Conservation (phyloP, 2,888 invertebrate species). For the Pandemis corylana region DNA sequence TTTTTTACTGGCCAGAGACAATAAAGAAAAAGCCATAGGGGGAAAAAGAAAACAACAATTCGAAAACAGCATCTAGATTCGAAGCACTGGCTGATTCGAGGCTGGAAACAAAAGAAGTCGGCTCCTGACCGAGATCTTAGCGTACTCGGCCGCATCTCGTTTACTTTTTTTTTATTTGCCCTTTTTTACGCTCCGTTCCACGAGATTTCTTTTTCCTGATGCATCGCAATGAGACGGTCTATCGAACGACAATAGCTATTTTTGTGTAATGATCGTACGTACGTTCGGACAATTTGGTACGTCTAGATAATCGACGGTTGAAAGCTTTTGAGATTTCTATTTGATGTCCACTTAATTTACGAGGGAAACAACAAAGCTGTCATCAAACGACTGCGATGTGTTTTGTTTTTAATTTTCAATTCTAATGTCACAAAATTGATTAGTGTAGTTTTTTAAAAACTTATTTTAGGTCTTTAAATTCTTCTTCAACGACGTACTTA, state of each 20-base stretch:
- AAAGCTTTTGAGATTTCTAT: conserved; percentile 40
- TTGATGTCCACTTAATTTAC: conserved; percentile 27
- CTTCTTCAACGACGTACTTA: not conserved
- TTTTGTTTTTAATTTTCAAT: not conserved
- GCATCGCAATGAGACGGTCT: conserved; percentile 81
- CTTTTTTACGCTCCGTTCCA: conserved; percentile 72
- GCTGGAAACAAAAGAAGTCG: conserved; percentile 82
- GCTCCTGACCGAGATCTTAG: conserved; percentile 84
- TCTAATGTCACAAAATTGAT: not conserved
- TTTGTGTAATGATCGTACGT: conserved; percentile 70
- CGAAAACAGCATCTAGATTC: conserved; percentile 83
- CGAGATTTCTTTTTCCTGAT: conserved; percentile 81
- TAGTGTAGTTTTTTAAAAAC: too few relatives aligned
- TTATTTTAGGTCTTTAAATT: not conserved
- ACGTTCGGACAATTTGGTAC: conserved; percentile 43
- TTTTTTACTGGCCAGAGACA: conserved; percentile 76
- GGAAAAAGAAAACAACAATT: conserved; percentile 70
- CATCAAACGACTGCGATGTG: not conserved
- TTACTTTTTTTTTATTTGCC: conserved; percentile 61
- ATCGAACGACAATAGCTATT: conserved; percentile 77
- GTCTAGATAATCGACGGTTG: conserved; percentile 38
- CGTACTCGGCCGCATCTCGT: conserved; percentile 79
- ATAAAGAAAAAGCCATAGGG: conserved; percentile 81
- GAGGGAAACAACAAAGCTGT: conserved; percentile 3
- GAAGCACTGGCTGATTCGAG: conserved; percentile 83